These are phyloP conservation scores for Tetrao urogallus DNA, from an alignment of 2,113 vertebrate genomes.

Conservation along the genomic window DNA sequence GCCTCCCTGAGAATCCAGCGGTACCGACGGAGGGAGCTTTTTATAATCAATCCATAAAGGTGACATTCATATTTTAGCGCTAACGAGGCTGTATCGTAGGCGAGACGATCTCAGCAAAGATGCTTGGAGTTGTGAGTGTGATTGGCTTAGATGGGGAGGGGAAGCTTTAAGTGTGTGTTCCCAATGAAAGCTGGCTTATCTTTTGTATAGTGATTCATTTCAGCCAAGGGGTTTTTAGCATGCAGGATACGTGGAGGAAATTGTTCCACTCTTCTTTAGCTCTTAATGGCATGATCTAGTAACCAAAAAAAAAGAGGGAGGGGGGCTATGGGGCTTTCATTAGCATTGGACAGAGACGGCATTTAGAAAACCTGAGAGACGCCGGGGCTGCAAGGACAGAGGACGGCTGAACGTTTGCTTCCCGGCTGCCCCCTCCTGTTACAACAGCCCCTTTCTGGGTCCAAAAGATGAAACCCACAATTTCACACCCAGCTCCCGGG, in stretches of 20 bases:
- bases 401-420: constrained; percentile 41
- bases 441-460: neutral
- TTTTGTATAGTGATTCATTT: constrained; percentile 11
- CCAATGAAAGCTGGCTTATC: neutral
- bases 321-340: constrained; percentile 38
- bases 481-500: neutral
- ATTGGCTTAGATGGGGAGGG: constrained; percentile 53
- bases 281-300: neutral
- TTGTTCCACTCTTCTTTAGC: neutral
- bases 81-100: constrained; percentile 47
- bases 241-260: neutral
- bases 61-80: constrained; percentile 67
- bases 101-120: constrained; percentile 53
- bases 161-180: neutral
- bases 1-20: neutral
- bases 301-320: neutral
- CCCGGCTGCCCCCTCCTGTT: neutral
- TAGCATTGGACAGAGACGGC: constrained; percentile 56
- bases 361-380: constrained; percentile 72
- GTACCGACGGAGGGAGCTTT: constrained; percentile 4
- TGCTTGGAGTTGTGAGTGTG: constrained; percentile 31
- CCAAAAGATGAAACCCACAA: neutral
- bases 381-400: constrained; percentile 28
- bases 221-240: neutral
- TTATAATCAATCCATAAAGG: constrained; percentile 49